Conservation (phyloP, 2,888 invertebrate species). For the Chymomyza amoena region DNA sequence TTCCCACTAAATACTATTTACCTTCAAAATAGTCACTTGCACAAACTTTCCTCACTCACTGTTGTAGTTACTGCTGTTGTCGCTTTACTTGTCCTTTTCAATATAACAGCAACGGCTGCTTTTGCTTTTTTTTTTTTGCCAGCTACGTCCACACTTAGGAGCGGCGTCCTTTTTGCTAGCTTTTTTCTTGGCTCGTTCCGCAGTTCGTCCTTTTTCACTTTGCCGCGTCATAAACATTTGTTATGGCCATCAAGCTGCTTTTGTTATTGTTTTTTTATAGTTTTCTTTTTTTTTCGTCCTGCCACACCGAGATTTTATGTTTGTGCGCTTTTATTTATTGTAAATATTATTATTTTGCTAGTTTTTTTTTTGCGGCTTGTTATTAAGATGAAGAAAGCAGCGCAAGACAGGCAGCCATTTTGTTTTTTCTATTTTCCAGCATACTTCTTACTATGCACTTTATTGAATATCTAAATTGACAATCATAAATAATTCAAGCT, state of each 20-base stretch:
- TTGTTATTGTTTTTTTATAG: neutral
- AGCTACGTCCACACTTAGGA: constrained; percentile 23
- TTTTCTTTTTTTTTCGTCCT: constrained; percentile 21
- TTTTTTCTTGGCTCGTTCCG: constrained; percentile 14
- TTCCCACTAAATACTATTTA: too few relatives aligned
- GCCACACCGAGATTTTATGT: constrained; percentile 48
- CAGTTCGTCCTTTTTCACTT: constrained; percentile 32
- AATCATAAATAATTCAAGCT: constrained; percentile 62
- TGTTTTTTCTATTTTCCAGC: neutral
- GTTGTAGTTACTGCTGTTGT: constrained; percentile 31
- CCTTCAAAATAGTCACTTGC: too few relatives aligned
- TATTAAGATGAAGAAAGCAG: constrained; percentile 25
- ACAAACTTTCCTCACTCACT: neutral
- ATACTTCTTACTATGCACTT: constrained; percentile 29
- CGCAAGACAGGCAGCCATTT: neutral
- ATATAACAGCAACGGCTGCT: constrained; percentile 40
- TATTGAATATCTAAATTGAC: constrained; percentile 51
- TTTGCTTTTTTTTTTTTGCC: neutral
- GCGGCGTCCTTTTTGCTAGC: neutral
- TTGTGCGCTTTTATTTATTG: constrained; percentile 51
- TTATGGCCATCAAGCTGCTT: constrained; percentile 18
- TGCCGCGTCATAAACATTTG: constrained; percentile 55
- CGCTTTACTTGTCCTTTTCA: constrained; percentile 70
- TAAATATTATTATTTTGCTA: constrained; percentile 51
- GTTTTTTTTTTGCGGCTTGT: constrained; percentile 11